These are phyloP conservation scores for Smutsia temminckii DNA, from an alignment of 2,797 vertebrate genomes.

Conservation along the genomic window DNA sequence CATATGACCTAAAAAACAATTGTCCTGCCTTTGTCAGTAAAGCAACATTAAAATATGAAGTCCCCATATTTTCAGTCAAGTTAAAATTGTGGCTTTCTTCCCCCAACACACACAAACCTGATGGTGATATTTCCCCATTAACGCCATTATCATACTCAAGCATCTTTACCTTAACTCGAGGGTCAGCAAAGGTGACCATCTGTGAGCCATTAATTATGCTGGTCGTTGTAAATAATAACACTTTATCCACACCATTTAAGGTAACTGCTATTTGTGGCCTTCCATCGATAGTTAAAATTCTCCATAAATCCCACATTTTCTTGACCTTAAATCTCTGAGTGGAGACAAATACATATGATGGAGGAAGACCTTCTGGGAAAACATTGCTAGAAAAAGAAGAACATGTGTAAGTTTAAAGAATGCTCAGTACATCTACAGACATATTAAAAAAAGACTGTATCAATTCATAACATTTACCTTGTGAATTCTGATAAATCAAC, in stretches of 20 bases:
- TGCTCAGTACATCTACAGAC: background rate
- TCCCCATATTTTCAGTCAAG: background rate
- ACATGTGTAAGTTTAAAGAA: background rate
- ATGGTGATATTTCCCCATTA: background rate
- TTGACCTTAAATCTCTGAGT: conserved; percentile 95
- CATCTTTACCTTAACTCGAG: conserved; percentile 89
- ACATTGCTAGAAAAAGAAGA: conserved; percentile 87
- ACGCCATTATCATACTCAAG: background rate
- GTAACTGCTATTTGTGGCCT: conserved; percentile 95
- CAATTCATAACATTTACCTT: conserved; percentile 84
- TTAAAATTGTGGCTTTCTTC: background rate
- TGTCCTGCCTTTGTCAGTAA: conserved; percentile 1
- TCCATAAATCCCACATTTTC: conserved; percentile 97
- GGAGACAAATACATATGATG: conserved; percentile 97
- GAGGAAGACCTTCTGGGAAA: conserved; percentile 97
- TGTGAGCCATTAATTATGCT: conserved; percentile 91
- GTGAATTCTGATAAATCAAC: conserved; percentile 94
- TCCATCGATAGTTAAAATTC: conserved; percentile 92
- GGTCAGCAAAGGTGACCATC: conserved; percentile 89
- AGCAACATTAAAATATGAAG: conserved; percentile 12
- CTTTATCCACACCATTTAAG: conserved; percentile 91
- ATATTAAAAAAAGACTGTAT: background rate
- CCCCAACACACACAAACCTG: background rate
- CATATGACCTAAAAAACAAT: background rate
- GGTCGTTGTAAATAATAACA: conserved; percentile 93